Evolutionary conservation across 2,888 invertebrate species (phyloP), one percentile per base, ranked within the genome.

Genomic region (Cerastoderma edule): DNA sequence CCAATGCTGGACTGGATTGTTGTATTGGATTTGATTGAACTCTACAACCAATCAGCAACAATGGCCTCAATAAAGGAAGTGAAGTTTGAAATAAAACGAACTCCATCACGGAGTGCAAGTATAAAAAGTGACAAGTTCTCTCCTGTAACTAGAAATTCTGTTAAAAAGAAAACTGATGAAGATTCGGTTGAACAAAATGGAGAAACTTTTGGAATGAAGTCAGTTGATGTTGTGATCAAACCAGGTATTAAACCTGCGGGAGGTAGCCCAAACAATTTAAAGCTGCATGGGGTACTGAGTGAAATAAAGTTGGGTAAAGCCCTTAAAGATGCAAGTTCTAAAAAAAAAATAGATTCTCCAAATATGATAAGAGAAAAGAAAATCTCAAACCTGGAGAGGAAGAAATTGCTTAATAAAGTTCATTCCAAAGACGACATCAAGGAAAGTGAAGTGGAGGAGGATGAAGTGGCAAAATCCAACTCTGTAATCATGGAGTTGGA

Each of bases 31-130:
- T n/a, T n/a, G n/a, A n/a, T n/a, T n/a, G n/a, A n/a, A n/a, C n/a
- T n/a, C n/a, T n/a, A n/a, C n/a, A n/a, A n/a, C n/a, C n/a, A n/a
- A n/a, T n/a, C n/a, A n/a, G n/a, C n/a, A n/a, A n/a, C 3, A 56
- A 60, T 60, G 60, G 70, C 75, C 65, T 46, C 56, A 39, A 54
- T 79, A 24, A 75, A 57, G 32, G 66, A 75, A 54, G 66, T 79
- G 22, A 75, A 75, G 30, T 66, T 75, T 19, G 50, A 75, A 72
- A 70, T 75, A 56, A 78, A 74, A 68, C 70, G 64, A 44, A 56
- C 70, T 48, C 60, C 56, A 50, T 66, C 48, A 39, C 65, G 70
- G 39, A 22, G 28, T 32, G 60, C 24, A 4, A 60, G 60, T 28
- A 39, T 60, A 16, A 60, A 60, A 60, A 35, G 39, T n/a, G n/a